Conservation (phyloP, 2,113 vertebrate species). For the Plecturocebus donacophilus region DNA sequence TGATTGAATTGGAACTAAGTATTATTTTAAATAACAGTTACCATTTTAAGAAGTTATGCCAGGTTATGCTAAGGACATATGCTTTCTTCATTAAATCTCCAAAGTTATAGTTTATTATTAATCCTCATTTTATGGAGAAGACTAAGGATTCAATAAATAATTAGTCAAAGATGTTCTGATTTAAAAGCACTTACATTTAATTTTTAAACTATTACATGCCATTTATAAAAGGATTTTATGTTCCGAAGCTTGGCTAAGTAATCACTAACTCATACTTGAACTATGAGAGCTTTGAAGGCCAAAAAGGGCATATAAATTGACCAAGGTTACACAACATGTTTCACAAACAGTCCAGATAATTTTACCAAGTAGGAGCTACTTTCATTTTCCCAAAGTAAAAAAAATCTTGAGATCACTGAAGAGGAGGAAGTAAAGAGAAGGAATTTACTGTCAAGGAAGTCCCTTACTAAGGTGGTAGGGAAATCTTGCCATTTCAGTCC, state of each 20-base stretch:
- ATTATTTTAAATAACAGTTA: neutral
- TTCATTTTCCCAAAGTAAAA: neutral
- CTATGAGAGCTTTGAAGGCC: neutral
- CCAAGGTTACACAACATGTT: neutral
- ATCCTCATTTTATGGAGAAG: neutral
- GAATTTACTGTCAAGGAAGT: neutral
- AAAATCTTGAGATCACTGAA: neutral
- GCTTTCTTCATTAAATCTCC: neutral
- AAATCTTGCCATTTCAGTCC: neutral
- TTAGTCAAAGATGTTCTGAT: neutral
- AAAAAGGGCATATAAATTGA: neutral
- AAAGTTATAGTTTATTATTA: neutral
- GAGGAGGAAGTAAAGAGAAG: neutral
- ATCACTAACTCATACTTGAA: neutral
- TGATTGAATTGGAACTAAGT: neutral
- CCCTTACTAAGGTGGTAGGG: neutral
- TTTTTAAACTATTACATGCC: neutral
- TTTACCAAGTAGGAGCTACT: neutral
- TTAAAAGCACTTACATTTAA: neutral
- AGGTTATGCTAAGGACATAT: neutral
- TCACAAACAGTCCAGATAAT: neutral
- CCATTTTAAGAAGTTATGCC: neutral
- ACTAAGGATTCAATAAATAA: neutral
- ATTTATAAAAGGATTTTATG: neutral
- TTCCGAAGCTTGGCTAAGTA: neutral